These are phyloP conservation scores for Rhamnusium bicolor DNA, from an alignment of 2,888 invertebrate species.

Conservation along the genomic window DNA sequence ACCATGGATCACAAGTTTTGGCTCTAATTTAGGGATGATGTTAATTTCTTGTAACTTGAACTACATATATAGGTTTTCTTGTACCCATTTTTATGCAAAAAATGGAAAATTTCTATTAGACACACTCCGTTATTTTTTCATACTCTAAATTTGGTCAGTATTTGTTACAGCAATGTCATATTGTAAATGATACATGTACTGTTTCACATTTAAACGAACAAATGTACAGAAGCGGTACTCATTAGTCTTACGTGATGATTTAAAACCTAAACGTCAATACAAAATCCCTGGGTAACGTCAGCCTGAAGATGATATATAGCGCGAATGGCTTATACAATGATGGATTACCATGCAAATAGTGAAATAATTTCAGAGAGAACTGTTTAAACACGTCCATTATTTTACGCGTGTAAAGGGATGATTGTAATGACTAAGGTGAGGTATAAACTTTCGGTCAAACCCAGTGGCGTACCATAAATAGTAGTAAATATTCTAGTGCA, in stretches of 20 bases:
- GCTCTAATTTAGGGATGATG: too few relatives aligned
- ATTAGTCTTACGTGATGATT: conserved; percentile 12
- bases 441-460: not conserved
- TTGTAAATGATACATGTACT: too few relatives aligned
- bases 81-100: too few relatives aligned
- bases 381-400: not conserved
- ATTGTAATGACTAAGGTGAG: not conserved
- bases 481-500: too few relatives aligned
- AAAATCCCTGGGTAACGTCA: not conserved
- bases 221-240: not conserved
- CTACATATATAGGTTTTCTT: too few relatives aligned
- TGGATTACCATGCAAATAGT: conserved; percentile 5
- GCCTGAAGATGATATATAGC: conserved; percentile 6
- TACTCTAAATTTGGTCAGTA: too few relatives aligned
- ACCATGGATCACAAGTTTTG: too few relatives aligned
- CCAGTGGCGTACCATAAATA: not conserved
- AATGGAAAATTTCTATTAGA: too few relatives aligned
- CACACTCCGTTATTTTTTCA: too few relatives aligned
- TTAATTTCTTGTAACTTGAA: too few relatives aligned
- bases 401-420: not conserved
- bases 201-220: not conserved
- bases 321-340: not conserved
- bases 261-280: conserved; percentile 8
- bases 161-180: too few relatives aligned
- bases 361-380: not conserved